These are phyloP conservation scores for Fragum sueziense DNA, from an alignment of 2,888 invertebrate species.

Conservation along the genomic window DNA sequence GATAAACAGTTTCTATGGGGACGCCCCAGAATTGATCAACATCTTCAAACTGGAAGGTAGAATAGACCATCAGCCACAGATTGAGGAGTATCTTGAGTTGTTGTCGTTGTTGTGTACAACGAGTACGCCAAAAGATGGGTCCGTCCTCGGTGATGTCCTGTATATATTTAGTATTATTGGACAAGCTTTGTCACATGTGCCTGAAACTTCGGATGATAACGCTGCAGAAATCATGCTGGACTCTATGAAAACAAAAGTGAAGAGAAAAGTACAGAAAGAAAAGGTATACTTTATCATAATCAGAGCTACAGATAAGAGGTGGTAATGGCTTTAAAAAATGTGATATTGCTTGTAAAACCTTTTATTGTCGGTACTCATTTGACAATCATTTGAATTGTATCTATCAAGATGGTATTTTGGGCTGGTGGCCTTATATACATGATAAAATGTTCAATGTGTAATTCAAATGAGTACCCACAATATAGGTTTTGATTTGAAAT, in stretches of 20 bases:
- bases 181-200: conserved; percentile 33
- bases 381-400: no score
- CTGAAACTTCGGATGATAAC: conserved; percentile 32
- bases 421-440: no score
- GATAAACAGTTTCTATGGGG: conserved; percentile 52
- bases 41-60: conserved; percentile 62
- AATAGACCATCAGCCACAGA: conserved; percentile 64
- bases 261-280: conserved; percentile 41
- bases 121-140: conserved; percentile 55
- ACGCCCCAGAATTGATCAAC: conserved; percentile 36
- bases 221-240: conserved; percentile 36
- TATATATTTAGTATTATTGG: conserved; percentile 68
- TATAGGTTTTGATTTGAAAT: no score
- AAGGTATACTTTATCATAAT: no score
- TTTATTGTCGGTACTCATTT: no score
- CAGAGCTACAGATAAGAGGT: no score
- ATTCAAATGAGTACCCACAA: no score
- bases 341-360: no score
- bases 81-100: conserved; percentile 72
- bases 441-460: no score
- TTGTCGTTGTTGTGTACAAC: conserved; percentile 64
- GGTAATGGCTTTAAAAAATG: no score
- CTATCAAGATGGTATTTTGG: no score
- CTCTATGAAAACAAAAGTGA: conserved; percentile 36
- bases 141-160: conserved; percentile 63